Evolutionary conservation across 1,140 invertebrate species (phyloP).

Genomic region (Anastatus disparis): DNA sequence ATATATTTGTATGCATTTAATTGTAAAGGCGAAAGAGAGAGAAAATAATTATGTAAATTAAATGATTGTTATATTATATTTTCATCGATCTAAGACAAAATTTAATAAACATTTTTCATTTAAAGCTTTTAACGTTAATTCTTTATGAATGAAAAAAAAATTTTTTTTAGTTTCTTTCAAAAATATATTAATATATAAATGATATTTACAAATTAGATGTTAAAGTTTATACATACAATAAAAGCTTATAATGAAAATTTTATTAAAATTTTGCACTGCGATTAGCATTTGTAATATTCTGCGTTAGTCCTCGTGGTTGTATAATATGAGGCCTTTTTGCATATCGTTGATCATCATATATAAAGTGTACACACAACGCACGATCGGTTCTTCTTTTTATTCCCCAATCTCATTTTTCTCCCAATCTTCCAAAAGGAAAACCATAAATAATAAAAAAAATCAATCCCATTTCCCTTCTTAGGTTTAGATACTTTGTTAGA

Average conservation of each 20-base stretch:
- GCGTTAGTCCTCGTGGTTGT: slow-evolving; percentile 5
- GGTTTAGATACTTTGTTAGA: slow-evolving; percentile 51
- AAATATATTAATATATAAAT: slow-evolving; percentile 4
- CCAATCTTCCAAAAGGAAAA: slow-evolving; percentile 30
- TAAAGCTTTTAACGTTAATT: too few relatives aligned
- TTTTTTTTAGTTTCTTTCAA: not conserved
- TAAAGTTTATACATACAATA: not conserved
- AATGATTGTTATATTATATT: slow-evolving; percentile 24
- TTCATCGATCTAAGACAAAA: slow-evolving; percentile 26
- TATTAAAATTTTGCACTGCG: not conserved
- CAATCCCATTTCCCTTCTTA: slow-evolving; percentile 20
- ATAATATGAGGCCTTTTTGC: slow-evolving; percentile 8
- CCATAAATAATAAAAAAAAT: not conserved
- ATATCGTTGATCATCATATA: slow-evolving; percentile 24
- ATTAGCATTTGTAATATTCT: not conserved
- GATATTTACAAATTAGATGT: too few relatives aligned
- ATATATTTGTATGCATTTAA: slow-evolving; percentile 40
- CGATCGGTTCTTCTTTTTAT: slow-evolving; percentile 43
- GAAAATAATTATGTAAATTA: slow-evolving; percentile 20
- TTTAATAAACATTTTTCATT: too few relatives aligned
- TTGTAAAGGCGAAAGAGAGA: slow-evolving; percentile 38
- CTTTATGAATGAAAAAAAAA: not conserved
- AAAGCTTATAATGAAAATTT: slow-evolving; percentile 19
- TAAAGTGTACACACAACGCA: slow-evolving; percentile 23
- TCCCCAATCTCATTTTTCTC: slow-evolving; percentile 39